Evolutionary conservation across 1,140 invertebrate genomes (phyloP).

Genomic region (Yoshiicerus persimilis): DNA sequence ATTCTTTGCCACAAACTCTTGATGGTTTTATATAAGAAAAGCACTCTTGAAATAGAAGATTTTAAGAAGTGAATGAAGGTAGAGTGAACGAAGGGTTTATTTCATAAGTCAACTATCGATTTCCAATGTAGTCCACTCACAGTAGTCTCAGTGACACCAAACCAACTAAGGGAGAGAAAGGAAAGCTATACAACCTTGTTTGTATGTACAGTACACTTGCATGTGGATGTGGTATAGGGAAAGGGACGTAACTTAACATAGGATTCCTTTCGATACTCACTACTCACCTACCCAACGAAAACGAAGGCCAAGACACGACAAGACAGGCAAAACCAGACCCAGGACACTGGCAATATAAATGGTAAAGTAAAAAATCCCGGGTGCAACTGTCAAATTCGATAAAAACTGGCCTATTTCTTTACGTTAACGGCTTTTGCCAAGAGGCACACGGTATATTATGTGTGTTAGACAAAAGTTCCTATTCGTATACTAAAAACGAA

Average conservation of each 20-base stretch:
- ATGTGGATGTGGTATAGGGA: background rate
- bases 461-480: background rate
- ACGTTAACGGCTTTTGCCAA: slow-evolving; percentile 1
- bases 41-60: background rate
- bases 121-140: background rate
- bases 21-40: background rate
- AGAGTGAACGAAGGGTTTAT: background rate
- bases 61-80: background rate
- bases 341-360: slow-evolving; percentile 12
- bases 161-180: background rate
- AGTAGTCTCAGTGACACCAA: background rate
- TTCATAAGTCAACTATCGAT: slow-evolving; percentile 7
- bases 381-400: slow-evolving; percentile 19
- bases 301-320: no score
- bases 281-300: background rate
- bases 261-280: background rate
- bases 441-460: background rate
- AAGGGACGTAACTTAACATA: background rate
- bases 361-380: slow-evolving; percentile 18
- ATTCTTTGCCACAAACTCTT: background rate
- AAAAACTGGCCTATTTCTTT: slow-evolving; percentile 20
- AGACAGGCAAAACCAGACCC: background rate
- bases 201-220: background rate
- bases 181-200: no score
- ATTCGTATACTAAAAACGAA: background rate